These are phyloP conservation scores for Mionectes olivaceus DNA, from an alignment of 2,797 vertebrate genomes.

Conservation along the genomic window DNA sequence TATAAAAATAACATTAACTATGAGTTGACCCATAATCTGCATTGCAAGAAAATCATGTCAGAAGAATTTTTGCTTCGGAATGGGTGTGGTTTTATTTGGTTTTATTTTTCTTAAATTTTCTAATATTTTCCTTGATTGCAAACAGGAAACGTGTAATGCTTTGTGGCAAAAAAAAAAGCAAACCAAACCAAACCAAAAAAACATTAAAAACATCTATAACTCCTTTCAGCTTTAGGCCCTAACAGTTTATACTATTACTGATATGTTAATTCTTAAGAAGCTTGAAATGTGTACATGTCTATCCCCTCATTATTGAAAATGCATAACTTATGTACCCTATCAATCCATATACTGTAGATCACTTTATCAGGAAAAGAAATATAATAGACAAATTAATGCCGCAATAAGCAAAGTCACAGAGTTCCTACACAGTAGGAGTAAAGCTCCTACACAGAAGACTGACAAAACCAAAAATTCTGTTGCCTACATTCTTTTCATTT, in stretches of 20 bases:
- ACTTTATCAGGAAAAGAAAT: not conserved
- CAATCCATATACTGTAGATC: not conserved
- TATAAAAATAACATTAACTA: not conserved
- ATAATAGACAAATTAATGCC: not conserved
- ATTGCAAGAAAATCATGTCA: not conserved
- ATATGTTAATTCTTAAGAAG: not conserved
- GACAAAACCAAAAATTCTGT: not conserved
- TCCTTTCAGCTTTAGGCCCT: not conserved
- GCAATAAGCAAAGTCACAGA: not conserved
- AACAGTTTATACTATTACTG: not conserved
- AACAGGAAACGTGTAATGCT: not conserved
- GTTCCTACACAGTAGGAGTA: not conserved
- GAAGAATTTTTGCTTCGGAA: not conserved
- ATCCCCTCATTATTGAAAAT: conserved; percentile 7
- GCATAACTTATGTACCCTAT: not conserved
- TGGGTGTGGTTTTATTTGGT: not conserved
- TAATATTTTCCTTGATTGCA: not conserved
- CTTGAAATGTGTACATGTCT: not conserved
- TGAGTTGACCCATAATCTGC: not conserved
- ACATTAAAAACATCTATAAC: not conserved
- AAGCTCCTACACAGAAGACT: not conserved
- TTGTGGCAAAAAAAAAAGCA: not conserved
- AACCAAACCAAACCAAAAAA: too few relatives aligned
- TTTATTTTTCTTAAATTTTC: not conserved
- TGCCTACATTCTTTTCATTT: not conserved